Evolutionary conservation across 2,113 vertebrate genomes (phyloP).

Genomic region (Microcebus tavaratra): DNA sequence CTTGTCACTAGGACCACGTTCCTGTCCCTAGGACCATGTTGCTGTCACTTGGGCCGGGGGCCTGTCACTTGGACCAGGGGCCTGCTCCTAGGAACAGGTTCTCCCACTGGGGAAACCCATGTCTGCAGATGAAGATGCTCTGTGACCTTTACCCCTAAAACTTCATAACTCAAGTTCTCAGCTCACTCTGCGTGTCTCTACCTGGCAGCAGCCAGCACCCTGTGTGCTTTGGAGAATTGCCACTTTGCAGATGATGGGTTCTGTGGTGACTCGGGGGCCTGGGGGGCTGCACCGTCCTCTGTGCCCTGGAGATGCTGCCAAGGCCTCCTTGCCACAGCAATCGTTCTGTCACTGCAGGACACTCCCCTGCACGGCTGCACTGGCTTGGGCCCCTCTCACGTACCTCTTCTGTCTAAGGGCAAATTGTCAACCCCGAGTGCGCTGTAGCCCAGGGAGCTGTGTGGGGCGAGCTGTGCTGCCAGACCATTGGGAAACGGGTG

Average conservation of each 20-base stretch:
- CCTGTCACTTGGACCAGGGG: background rate
- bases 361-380: too few relatives aligned
- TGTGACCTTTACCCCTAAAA: too few relatives aligned
- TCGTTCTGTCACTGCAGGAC: background rate
- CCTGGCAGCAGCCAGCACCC: background rate
- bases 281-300: background rate
- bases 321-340: background rate
- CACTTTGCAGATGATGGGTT: too few relatives aligned
- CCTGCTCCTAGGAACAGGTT: background rate
- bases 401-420: background rate
- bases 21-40: background rate
- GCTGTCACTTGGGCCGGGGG: too few relatives aligned
- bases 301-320: background rate
- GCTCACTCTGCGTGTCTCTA: background rate
- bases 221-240: background rate
- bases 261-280: fast-evolving
- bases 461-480: background rate
- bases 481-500: too few relatives aligned
- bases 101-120: background rate
- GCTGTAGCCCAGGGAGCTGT: too few relatives aligned
- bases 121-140: background rate
- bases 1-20: background rate
- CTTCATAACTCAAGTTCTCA: background rate
- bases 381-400: background rate
- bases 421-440: background rate